Percentiles rank a stretch among this genome's conserved stretches.
phyloP scores from a whole-genome alignment of 2,888 invertebrate species.

The Calliphora vomitoria region DNA sequence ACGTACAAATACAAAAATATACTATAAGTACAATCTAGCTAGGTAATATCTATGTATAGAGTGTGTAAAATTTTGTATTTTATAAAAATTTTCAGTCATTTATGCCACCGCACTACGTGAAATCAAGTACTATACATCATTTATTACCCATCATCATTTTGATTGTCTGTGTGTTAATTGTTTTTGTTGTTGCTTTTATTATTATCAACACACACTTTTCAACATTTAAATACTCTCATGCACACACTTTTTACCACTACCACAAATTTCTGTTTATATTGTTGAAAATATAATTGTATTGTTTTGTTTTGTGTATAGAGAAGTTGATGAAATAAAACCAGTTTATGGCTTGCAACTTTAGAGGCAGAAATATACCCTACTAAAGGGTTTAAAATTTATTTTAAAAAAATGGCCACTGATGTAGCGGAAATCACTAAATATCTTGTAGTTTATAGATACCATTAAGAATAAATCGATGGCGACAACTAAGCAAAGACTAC shows the following conservation, averaged over 20 bases:
- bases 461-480: too few relatives aligned
- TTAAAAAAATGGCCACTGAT: not conserved
- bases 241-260: constrained; percentile 28
- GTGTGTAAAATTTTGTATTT: constrained; percentile 21
- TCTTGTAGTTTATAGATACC: too few relatives aligned
- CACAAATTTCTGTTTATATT: constrained; percentile 54
- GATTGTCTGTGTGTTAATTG: constrained; percentile 33
- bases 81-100: constrained; percentile 46
- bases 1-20: not conserved
- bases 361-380: constrained; percentile 19
- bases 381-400: not conserved
- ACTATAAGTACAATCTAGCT: not conserved
- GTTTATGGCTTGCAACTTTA: constrained; percentile 30
- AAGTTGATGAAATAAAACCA: constrained; percentile 38
- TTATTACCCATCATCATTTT: constrained; percentile 69
- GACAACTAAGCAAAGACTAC: too few relatives aligned
- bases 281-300: constrained; percentile 62
- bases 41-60: not conserved
- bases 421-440: too few relatives aligned
- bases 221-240: not conserved
- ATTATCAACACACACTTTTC: constrained; percentile 4
- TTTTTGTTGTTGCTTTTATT: constrained; percentile 36
- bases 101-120: constrained; percentile 18
- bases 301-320: constrained; percentile 29
- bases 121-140: constrained; percentile 61